Evolutionary conservation across 2,797 vertebrate species (phyloP).

Genomic region (Cephalopachus bancanus): DNA sequence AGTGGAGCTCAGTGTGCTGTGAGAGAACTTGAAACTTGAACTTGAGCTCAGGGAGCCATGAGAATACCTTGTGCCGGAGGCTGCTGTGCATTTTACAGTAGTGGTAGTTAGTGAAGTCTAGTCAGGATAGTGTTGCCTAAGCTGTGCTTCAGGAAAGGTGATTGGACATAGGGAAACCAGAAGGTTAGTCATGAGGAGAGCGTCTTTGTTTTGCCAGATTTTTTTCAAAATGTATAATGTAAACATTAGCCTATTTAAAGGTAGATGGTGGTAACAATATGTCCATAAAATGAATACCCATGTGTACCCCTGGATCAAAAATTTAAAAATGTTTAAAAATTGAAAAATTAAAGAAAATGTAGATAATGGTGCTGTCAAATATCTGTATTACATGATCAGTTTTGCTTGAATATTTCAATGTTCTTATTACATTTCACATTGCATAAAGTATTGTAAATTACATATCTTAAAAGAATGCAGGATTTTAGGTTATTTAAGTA

Average conservation of each 20-base stretch:
- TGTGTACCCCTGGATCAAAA: no score
- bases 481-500: not conserved
- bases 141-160: not conserved
- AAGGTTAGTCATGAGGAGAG: not conserved
- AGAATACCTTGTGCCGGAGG: not conserved
- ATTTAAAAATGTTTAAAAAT: no score
- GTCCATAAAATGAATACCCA: no score
- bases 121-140: not conserved
- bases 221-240: not conserved
- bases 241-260: not conserved
- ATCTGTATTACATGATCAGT: not conserved
- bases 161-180: no score
- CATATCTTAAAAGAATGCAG: not conserved
- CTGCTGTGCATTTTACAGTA: not conserved
- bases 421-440: not conserved
- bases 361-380: not conserved
- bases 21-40: accelerated
- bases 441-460: accelerated
- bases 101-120: not conserved
- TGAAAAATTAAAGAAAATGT: no score
- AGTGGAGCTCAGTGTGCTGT: accelerated
- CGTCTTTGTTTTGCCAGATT: not conserved
- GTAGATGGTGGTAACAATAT: no score
- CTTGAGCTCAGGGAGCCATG: accelerated
- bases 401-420: not conserved